Evolutionary conservation across 2,888 invertebrate genomes (phyloP), one percentile per base, ranked within the genome.

Genomic region (Peribatodes rhomboidaria): DNA sequence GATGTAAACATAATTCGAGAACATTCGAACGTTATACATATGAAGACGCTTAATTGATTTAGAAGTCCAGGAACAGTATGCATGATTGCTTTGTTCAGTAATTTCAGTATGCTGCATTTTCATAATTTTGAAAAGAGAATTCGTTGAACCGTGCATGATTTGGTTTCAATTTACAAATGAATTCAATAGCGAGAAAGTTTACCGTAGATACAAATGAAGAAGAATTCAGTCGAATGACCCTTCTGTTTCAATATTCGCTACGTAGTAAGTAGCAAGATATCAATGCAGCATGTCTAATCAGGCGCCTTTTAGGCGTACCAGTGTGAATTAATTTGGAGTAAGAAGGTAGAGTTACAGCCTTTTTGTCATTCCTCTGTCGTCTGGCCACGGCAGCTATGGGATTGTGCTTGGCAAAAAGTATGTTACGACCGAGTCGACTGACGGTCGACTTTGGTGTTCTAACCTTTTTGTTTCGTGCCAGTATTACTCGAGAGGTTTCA

Each of bases 291-390:
- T 59, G 61, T 61, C 66, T 65, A 68, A 64, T 61, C 65, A 49
- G 62, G 35, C 41, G 47, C 59, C 57, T 55, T 46, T 66, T 61
- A 65, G 54, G 50, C 57, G 53, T 53, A 55, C 61, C 66, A 70
- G 70, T 71, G 76, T 75, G 74, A 76, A 81, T 80, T 78, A 76
- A 78, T 78, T 76, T 71, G 54, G 65, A 70, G 53, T 67, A 67
- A 62, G 68, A 44, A 52, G 59, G 47, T 31, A 53, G 65, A 46
- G 54, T 66, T 54, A 55, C 58, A 33, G 59, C 53, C 61, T 60
- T 68, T 60, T 68, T 65, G 65, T 68, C 68, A 59, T 68, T 64
- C 67, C 67, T 68, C 37, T 35, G 67, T 37, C 58, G 64, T 64
- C 58, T 33, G 49, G 54, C 54, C 56, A n/a, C 64, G 49, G 46